phyloP scores from a whole-genome alignment of 2,888 invertebrate genomes.

The Hypomecis punctinalis region DNA sequence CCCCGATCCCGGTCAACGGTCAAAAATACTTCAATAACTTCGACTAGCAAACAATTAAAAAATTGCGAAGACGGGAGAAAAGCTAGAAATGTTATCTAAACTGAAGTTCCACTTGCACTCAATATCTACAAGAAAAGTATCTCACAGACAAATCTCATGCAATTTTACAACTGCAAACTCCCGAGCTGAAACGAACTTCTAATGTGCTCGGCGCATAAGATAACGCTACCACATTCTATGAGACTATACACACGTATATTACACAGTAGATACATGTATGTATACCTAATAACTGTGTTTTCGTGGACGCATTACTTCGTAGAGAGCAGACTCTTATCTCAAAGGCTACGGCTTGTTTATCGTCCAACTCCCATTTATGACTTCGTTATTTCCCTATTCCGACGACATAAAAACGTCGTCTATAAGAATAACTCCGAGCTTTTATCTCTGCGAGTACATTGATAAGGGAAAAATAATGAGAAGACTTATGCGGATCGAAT shows the following conservation, averaged over 20 bases:
- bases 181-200: constrained; percentile 27
- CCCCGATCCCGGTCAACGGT: too few relatives aligned
- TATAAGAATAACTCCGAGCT: constrained; percentile 71
- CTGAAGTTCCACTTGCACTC: not conserved
- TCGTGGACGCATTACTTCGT: constrained; percentile 62
- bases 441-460: constrained; percentile 75
- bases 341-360: constrained; percentile 77
- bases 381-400: constrained; percentile 82
- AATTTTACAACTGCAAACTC: constrained; percentile 24
- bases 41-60: not conserved
- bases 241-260: constrained; percentile 46
- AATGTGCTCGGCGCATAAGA: constrained; percentile 30
- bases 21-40: not conserved
- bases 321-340: constrained; percentile 69
- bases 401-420: constrained; percentile 81
- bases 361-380: constrained; percentile 78
- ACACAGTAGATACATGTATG: constrained; percentile 35
- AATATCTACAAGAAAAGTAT: constrained; percentile 22
- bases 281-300: constrained; percentile 56
- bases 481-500: constrained; percentile 70
- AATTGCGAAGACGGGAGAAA: not conserved
- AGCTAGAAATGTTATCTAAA: constrained; percentile 9
- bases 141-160: constrained; percentile 21
- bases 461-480: constrained; percentile 81
- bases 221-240: constrained; percentile 40